Evolutionary conservation across 2,888 invertebrate species (phyloP).

Genomic region (Eudemis profundana): DNA sequence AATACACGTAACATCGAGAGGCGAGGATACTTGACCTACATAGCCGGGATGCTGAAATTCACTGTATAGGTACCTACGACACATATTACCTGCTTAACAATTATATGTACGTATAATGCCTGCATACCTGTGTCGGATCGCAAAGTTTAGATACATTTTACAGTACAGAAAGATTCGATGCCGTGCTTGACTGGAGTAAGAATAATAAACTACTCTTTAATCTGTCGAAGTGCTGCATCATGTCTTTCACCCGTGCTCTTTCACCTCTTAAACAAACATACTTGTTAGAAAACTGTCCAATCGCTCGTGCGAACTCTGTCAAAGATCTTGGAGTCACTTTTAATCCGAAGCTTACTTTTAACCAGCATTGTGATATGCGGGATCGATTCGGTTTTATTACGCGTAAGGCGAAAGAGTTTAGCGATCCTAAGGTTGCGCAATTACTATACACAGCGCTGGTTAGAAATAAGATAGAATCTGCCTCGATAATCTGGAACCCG

Average conservation of each 20-base stretch:
- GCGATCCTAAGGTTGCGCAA: not conserved
- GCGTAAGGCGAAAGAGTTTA: not conserved
- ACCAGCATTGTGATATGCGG: not conserved
- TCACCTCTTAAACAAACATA: not conserved
- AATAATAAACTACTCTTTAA: no score
- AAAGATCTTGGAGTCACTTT: not conserved
- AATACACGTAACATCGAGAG: not conserved
- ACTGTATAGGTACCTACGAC: not conserved
- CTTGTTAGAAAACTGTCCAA: not conserved
- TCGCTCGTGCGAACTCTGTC: not conserved
- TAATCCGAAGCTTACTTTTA: not conserved
- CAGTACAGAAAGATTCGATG: no score
- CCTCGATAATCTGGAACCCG: not conserved
- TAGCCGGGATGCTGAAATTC: conserved; percentile 3
- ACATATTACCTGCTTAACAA: not conserved
- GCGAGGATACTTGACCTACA: conserved; percentile 14
- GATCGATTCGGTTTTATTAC: not conserved
- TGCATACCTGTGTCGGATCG: no score
- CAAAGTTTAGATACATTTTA: no score
- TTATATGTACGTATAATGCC: no score
- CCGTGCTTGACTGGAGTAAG: no score
- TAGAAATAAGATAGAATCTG: not conserved
- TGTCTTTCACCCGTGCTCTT: not conserved
- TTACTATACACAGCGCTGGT: not conserved
- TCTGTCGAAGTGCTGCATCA: not conserved